A percentile compares a stretch with the other conserved stretches of the same genome.
phyloP scores from a whole-genome alignment of 2,888 invertebrate species.

The Griposia aprilina region DNA sequence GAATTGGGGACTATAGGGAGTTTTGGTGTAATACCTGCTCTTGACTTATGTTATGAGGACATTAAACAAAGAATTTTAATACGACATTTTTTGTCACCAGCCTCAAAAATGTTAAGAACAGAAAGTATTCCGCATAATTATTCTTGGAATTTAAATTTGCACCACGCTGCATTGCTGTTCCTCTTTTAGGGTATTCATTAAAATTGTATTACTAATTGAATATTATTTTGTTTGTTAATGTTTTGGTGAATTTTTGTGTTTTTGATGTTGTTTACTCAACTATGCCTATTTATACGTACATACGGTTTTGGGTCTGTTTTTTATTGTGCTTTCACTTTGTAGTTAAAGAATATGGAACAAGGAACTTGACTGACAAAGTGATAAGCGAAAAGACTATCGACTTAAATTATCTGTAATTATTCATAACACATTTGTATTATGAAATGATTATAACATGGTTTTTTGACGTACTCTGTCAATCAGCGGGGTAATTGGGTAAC shows the following conservation, averaged over 20 bases:
- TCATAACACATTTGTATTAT: not conserved
- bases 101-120: slow-evolving; percentile 60
- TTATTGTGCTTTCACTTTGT: not conserved
- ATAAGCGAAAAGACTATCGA: not conserved
- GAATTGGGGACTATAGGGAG: slow-evolving; percentile 79
- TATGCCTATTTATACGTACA: not conserved
- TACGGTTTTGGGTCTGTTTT: not conserved
- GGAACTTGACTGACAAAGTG: no score
- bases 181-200: not conserved
- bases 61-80: slow-evolving; percentile 76
- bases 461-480: not conserved
- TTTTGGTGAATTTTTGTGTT: not conserved
- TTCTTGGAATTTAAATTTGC: slow-evolving; percentile 26
- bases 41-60: slow-evolving; percentile 76
- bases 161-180: slow-evolving; percentile 14
- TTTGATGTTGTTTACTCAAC: not conserved
- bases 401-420: not conserved
- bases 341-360: not conserved
- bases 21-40: slow-evolving; percentile 80
- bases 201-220: not conserved
- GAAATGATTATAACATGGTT: no score
- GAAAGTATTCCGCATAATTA: slow-evolving; percentile 48
- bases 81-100: slow-evolving; percentile 70
- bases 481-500: not conserved
- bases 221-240: not conserved